Base-by-base conservation (phyloP, 1,140 invertebrate species). In the Dufourea novaeangliae region DNA sequence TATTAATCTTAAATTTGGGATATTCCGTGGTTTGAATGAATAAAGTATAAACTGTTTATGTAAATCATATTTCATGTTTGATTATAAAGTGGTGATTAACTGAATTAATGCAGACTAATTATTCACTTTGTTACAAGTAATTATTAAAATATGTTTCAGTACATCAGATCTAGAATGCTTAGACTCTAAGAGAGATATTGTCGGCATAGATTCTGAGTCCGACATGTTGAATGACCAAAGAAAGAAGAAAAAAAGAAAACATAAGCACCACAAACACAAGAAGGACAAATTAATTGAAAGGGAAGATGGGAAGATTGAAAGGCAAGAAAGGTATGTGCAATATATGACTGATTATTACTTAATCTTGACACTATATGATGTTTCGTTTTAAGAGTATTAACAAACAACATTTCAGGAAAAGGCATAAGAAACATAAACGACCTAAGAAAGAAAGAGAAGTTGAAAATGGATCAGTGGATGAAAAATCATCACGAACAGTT, bases 231-330 rank as follows among this genome's bases (percentile, higher is more conserved):
- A 62, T 27, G 90, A 93, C 66, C 85, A 86, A 57, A 92, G 90
- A 79, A 93, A 93, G 77, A 92, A 93, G 72, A 94, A 93, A 70
- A 94, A 94, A 82, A 92, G 93, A 79, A 94, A 94, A 84, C 93
- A 94, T 79, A 94, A 94, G 77, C 93, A 94, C 77, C 93, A 93
- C 62, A 94, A 94, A 78, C 93, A 94, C 75, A 94, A 94, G 86
- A 93, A 92, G 71, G 93, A 93, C 66, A 92, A 92, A 83, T 82
- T 88, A 59, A 73, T 90, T 17, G 91, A 93, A 56, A 91, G 90
- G 50, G 86, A 89, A 52, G 90, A 91, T 46, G 67, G 56, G 25
- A 91, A 91, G 72, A 32, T 80, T 22, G 90, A 93, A 0, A 88
- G 90, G 50, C 85, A 89, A 80, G 90, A 92, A 64, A 89, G 87